Evolutionary conservation across 2,113 vertebrate species (phyloP), one percentile per base, ranked within the genome.

Genomic region (Phalacrocorax aristotelis): DNA sequence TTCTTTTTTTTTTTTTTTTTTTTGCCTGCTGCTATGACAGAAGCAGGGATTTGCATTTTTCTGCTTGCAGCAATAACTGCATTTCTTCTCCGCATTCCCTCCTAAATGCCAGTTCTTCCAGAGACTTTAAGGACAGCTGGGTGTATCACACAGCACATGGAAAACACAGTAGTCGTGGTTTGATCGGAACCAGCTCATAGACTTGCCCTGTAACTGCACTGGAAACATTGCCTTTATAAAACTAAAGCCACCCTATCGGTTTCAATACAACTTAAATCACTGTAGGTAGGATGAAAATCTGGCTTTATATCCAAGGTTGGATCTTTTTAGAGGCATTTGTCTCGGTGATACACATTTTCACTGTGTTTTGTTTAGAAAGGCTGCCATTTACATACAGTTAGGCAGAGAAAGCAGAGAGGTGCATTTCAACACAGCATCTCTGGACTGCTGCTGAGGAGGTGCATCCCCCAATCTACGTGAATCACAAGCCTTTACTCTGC

Each of bases 11-110:
- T 38, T 68, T 80, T 79, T 66, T 42, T 58, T 68, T 80, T 79
- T 62, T 42, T 51, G 19, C 32, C 68, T 94, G 76, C 60, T 92
- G 71, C 83, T 75, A 38, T 26, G 89, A 61, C 86, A 95, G 64
- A 42, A 70, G 64, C 29, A 75, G 42, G 40, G 36, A 95, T 96
- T 76, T 95, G 65, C 80, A 91, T 94, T 91, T 90, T 79, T 30
- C 76, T 90, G 72, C 86, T 74, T 66, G 86, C 62, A 70, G 91
- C 68, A 88, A 55, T 77, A 87, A 60, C 61, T 71, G 57, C 75
- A 77, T 40, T 82, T 82, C 66, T 87, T 74, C 52, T 94, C 66
- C 23, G 8, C 60, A 15, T 69, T 87, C 80, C 65, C 27, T 75
- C 34, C 51, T 38, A 72, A 91, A 89, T 23, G 38, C 74, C 83